phyloP scores from a whole-genome alignment of 2,888 invertebrate species.

The Graphium colonna region DNA sequence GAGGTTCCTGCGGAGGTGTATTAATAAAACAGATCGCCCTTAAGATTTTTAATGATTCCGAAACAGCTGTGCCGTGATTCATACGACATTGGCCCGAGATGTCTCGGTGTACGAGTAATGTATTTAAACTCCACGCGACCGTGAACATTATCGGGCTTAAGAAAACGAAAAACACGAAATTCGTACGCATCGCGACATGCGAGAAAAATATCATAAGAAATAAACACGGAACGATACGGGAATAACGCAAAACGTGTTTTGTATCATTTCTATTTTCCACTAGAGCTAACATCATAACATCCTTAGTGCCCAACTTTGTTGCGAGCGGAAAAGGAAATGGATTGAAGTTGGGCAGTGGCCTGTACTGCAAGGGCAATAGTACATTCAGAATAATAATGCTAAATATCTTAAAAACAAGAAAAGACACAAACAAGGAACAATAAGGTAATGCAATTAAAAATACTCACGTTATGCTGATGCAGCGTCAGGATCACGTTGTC shows the following conservation, averaged over 20 bases:
- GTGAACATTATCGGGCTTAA: slow-evolving; percentile 59
- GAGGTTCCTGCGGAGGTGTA: slow-evolving; percentile 47
- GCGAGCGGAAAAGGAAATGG: slow-evolving; percentile 47
- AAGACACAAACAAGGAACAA: too few species aligned
- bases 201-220: slow-evolving; percentile 1
- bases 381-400: too few species aligned
- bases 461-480: slow-evolving; percentile 76
- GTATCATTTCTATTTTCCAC: slow-evolving; percentile 53
- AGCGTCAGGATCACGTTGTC: slow-evolving; percentile 75
- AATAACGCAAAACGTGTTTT: slow-evolving; percentile 46
- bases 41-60: slow-evolving; percentile 67
- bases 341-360: background rate
- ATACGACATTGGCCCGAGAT: slow-evolving; percentile 66
- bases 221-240: slow-evolving; percentile 43
- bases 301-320: slow-evolving; percentile 53
- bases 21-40: slow-evolving; percentile 66
- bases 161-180: slow-evolving; percentile 40
- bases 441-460: too few species aligned
- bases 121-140: slow-evolving; percentile 52
- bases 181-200: slow-evolving; percentile 27
- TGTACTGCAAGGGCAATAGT: background rate
- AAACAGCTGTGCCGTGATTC: slow-evolving; percentile 71
- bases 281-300: slow-evolving; percentile 61
- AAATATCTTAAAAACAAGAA: too few species aligned
- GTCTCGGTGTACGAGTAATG: slow-evolving; percentile 51